Conservation (phyloP, 2,888 invertebrate genomes). For the Phengaris alcon region DNA sequence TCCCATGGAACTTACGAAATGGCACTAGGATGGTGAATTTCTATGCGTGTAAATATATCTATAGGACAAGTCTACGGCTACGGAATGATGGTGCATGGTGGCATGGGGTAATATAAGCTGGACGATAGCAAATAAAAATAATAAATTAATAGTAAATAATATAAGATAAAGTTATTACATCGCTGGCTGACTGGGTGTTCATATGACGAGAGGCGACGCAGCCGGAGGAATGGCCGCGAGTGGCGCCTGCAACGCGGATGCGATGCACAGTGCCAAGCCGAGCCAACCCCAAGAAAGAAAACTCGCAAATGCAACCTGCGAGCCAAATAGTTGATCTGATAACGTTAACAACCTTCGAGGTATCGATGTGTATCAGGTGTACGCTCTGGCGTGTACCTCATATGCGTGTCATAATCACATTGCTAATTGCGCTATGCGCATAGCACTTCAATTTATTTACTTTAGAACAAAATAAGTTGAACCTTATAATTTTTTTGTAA, state of each 20-base stretch:
- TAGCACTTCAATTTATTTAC: not conserved
- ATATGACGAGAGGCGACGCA: constrained; percentile 36
- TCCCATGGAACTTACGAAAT: constrained; percentile 33
- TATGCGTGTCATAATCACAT: constrained; percentile 5
- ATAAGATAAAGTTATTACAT: constrained; percentile 30
- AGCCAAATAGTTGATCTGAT: constrained; percentile 48
- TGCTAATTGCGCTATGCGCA: not conserved
- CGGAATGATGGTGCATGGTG: not conserved
- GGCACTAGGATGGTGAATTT: constrained; percentile 10
- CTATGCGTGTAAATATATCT: not conserved
- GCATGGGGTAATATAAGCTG: not conserved
- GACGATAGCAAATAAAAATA: not conserved
- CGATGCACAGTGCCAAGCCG: constrained; percentile 45
- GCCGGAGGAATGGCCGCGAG: constrained; percentile 42
- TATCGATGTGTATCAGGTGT: constrained; percentile 39
- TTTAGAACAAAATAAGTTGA: not conserved
- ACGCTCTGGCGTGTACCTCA: not conserved
- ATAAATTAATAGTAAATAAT: constrained; percentile 19
- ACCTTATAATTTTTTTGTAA: not conserved
- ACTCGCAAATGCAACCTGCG: constrained; percentile 43
- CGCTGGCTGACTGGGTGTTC: constrained; percentile 30
- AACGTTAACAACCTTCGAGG: constrained; percentile 47
- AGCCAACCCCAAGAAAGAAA: constrained; percentile 42
- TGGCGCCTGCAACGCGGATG: constrained; percentile 44
- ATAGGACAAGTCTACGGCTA: not conserved